Evolutionary conservation across 2,797 vertebrate genomes (phyloP), one percentile per base, ranked within the genome.

Genomic region (Pipistrellus pygmaeus): DNA sequence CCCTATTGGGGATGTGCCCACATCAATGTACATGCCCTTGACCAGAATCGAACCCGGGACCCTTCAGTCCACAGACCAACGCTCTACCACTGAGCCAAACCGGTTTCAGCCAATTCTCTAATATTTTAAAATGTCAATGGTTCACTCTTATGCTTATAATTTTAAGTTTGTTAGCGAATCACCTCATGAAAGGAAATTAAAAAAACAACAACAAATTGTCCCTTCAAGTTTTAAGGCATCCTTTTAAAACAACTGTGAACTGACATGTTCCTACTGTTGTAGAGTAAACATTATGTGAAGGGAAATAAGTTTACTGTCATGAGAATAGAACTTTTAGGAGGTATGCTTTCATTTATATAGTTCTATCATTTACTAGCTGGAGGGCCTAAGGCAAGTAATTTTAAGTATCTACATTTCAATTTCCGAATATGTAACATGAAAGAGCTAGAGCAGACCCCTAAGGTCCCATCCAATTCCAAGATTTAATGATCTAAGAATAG

Each of bases 401-500:
- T 96, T 77, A 96, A 76, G 64, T 82, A 75, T 48, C 69, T 95
- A 6, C 11, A 73, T 85, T 96, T 96, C 94, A 92, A 90, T 96
- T 96, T 96, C 64, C 53, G 93, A 57, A 81, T 88, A 77, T 27
- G 44, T 80, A 85, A 84, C 80, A 44, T 82, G 83, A 90, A 93
- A 94, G 27, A 78, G 51, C 66, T 72, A 91, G 77, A 77, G n/a
- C 55, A 85, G 66, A 96, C 81, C 35, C 23, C 75, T 30, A 87
- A 77, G 62, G 78, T 96, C 88, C 27, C 32, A 78, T 78, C 48
- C 88, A 88, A 93, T 95, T 93, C 83, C 32, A 95, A 89, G 55
- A 92, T 88, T 90, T 96, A 96, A 96, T 94, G 73, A 94, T 86
- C 18, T 78, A 88, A 84, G 32, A 75, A 90, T 75, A 93, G 46